These are phyloP conservation scores for Sitobion miscanthi DNA, from an alignment of 1,140 invertebrate genomes.

Conservation along the genomic window DNA sequence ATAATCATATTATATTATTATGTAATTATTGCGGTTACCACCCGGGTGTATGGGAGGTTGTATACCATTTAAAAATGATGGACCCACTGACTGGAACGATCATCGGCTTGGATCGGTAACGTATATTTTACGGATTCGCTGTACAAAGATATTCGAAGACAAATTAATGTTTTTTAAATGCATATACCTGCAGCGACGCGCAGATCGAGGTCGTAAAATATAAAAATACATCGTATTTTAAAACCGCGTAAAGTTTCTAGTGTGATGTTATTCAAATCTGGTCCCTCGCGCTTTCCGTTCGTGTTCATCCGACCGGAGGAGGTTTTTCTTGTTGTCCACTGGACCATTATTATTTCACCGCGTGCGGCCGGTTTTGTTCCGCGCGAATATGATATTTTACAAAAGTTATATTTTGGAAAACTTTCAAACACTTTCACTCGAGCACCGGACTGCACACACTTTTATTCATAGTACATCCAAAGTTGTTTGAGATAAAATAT, in stretches of 20 bases:
- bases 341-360: conserved; percentile 1
- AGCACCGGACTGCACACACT: not conserved
- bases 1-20: not conserved
- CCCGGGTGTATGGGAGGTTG: too few relatives aligned
- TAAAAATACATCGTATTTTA: conserved; percentile 4
- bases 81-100: not conserved
- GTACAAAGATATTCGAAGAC: not conserved
- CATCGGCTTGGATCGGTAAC: not conserved
- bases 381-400: not conserved
- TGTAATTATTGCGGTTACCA: not conserved
- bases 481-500: not conserved
- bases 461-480: not conserved
- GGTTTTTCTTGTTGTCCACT: not conserved
- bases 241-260: not conserved
- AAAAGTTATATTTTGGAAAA: not conserved
- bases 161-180: not conserved
- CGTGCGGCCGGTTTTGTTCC: not conserved
- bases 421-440: not conserved
- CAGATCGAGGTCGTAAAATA: not conserved
- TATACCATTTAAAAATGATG: not conserved
- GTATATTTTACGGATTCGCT: not conserved
- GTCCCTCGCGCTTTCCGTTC: not conserved
- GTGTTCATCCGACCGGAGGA: not conserved
- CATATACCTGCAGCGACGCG: not conserved
- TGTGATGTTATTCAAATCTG: not conserved